phyloP scores from a whole-genome alignment of 2,888 invertebrate species.

The Macaria notata region DNA sequence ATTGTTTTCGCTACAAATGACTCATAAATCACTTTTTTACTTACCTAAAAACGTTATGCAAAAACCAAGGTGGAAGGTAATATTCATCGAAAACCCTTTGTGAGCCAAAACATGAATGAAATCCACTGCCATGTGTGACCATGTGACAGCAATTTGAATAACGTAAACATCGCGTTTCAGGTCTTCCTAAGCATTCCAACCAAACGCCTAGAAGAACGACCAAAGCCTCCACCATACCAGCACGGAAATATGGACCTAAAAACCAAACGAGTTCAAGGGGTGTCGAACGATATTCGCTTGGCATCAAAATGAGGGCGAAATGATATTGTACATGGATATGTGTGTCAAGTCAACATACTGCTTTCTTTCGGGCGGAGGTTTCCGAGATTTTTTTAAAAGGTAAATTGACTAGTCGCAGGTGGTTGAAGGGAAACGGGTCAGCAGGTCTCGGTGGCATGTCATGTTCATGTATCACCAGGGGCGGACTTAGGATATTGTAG shows the following conservation, averaged over 20 bases:
- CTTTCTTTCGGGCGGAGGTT: slow-evolving; percentile 71
- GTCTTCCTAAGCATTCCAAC: slow-evolving; percentile 62
- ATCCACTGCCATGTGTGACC: slow-evolving; percentile 46
- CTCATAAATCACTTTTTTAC: too few relatives aligned
- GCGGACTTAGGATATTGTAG: slow-evolving; percentile 32
- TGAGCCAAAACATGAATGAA: slow-evolving; percentile 38
- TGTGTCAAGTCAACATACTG: slow-evolving; percentile 76
- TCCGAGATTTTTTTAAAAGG: slow-evolving; percentile 70
- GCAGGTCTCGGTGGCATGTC: slow-evolving; percentile 71
- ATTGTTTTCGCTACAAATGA: too few relatives aligned
- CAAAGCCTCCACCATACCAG: slow-evolving; percentile 37
- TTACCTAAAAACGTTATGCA: too few relatives aligned
- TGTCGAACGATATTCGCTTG: slow-evolving; percentile 56
- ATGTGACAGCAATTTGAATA: slow-evolving; percentile 72
- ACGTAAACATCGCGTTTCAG: slow-evolving; percentile 68
- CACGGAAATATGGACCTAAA: slow-evolving; percentile 60
- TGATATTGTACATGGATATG: slow-evolving; percentile 62
- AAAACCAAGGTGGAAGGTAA: not conserved
- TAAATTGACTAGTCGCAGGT: slow-evolving; percentile 77
- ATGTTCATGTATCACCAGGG: slow-evolving; percentile 76
- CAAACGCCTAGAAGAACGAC: slow-evolving; percentile 44
- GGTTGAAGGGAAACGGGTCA: slow-evolving; percentile 76
- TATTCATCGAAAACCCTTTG: slow-evolving; percentile 7
- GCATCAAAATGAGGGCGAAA: slow-evolving; percentile 65
- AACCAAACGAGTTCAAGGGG: slow-evolving; percentile 58